Conservation (phyloP, 2,888 invertebrate genomes). For the Cistogaster globosa region DNA sequence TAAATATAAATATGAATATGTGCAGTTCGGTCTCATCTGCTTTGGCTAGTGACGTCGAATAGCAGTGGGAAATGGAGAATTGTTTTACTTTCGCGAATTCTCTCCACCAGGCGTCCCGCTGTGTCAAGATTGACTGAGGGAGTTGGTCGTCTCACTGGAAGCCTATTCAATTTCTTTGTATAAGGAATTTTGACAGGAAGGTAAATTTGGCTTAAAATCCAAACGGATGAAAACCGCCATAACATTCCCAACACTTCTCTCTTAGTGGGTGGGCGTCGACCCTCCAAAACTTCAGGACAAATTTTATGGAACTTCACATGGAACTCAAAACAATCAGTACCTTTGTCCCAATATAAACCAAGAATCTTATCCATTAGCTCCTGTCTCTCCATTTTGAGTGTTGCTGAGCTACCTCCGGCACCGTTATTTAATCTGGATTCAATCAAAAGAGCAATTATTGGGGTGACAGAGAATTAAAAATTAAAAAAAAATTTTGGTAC, state of each 20-base stretch:
- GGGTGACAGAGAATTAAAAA: no score
- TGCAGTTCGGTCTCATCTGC: constrained; percentile 57
- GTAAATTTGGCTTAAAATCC: constrained; percentile 73
- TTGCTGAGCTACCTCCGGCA: neutral
- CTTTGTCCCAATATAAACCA: neutral
- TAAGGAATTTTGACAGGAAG: constrained; percentile 52
- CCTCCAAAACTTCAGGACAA: constrained; percentile 59
- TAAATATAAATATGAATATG: constrained; percentile 65
- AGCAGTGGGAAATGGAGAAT: constrained; percentile 52
- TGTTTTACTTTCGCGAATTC: constrained; percentile 42
- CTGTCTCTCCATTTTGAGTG: neutral
- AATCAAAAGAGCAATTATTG: no score
- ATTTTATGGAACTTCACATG: constrained; percentile 59
- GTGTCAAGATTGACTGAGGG: constrained; percentile 31
- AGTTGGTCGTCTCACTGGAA: constrained; percentile 65
- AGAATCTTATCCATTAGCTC: neutral
- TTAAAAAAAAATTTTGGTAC: no score
- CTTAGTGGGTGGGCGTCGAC: constrained; percentile 71
- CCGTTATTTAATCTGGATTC: neutral
- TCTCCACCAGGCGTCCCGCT: constrained; percentile 54
- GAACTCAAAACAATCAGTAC: neutral
- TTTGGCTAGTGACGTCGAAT: constrained; percentile 39
- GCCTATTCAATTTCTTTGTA: constrained; percentile 55
- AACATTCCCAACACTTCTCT: no score
- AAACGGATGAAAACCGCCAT: constrained; percentile 75